These are phyloP conservation scores for Cryptus viduatorius DNA, from an alignment of 2,888 invertebrate species.

Conservation along the genomic window DNA sequence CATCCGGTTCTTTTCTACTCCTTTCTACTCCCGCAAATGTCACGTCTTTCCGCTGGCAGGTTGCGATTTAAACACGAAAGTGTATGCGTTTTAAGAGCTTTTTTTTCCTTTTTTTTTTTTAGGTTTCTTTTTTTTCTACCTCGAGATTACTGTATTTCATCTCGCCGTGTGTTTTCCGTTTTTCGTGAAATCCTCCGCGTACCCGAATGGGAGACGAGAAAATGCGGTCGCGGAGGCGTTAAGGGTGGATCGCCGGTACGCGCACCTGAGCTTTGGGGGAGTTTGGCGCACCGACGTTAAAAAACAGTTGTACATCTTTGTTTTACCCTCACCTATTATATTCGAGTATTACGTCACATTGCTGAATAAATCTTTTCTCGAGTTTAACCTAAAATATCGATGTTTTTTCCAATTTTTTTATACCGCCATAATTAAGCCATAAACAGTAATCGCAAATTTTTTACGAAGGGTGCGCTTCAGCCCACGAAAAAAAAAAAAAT, in stretches of 20 bases:
- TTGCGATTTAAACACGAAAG: conserved; percentile 46
- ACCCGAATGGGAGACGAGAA: conserved; percentile 16
- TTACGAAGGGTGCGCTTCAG: too few relatives aligned
- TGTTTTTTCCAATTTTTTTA: too few relatives aligned
- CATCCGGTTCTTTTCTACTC: conserved; percentile 41
- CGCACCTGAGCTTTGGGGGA: too few relatives aligned
- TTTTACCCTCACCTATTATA: too few relatives aligned
- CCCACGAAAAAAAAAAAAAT: too few relatives aligned
- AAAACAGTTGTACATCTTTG: too few relatives aligned
- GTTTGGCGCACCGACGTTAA: too few relatives aligned
- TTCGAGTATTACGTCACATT: too few relatives aligned
- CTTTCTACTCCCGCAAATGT: conserved; percentile 31
- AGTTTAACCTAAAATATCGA: too few relatives aligned
- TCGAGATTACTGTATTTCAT: conserved; percentile 47
- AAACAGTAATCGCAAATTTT: too few relatives aligned
- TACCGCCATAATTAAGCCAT: too few relatives aligned
- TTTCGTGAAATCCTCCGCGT: conserved; percentile 25
- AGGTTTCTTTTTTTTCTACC: not conserved
- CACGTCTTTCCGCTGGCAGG: conserved; percentile 40
- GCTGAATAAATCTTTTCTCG: too few relatives aligned
- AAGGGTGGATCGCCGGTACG: not conserved
- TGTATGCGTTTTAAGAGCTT: conserved; percentile 22
- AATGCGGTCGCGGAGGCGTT: not conserved
- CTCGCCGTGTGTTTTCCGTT: conserved; percentile 30
- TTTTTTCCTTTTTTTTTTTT: not conserved